phyloP scores from a whole-genome alignment of 2,113 vertebrate genomes.

The Acanthochromis polyacanthus region DNA sequence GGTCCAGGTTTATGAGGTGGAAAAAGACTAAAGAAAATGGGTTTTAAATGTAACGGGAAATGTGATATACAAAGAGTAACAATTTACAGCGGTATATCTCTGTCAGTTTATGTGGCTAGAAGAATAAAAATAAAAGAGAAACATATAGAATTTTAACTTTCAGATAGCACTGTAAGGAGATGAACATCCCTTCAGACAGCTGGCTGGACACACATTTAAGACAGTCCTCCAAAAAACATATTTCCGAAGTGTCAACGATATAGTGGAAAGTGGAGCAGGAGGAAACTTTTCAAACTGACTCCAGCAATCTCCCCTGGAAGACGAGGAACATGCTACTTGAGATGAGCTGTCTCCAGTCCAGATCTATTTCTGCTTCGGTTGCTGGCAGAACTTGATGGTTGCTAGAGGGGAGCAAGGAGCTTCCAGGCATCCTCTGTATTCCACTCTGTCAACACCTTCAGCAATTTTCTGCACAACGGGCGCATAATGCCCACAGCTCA shows the following conservation, averaged over 20 bases:
- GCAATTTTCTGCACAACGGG: slow-evolving; percentile 60
- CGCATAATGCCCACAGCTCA: slow-evolving; percentile 52
- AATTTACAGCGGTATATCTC: no score
- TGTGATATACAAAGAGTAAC: slow-evolving; percentile 1
- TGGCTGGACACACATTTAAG: slow-evolving; percentile 27
- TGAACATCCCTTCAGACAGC: slow-evolving; percentile 29
- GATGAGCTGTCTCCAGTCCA: slow-evolving; percentile 71
- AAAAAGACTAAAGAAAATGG: slow-evolving; percentile 26
- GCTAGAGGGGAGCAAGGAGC: slow-evolving; percentile 59
- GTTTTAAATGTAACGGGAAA: slow-evolving; percentile 1
- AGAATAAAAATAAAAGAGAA: slow-evolving; percentile 7
- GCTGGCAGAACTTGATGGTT: slow-evolving; percentile 54
- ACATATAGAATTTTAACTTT: neutral
- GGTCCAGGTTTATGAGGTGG: slow-evolving; percentile 15
- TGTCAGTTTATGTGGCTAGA: neutral
- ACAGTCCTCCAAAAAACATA: slow-evolving; percentile 29
- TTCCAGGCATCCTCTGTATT: slow-evolving; percentile 61
- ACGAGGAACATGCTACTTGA: slow-evolving; percentile 52
- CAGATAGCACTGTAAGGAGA: neutral
- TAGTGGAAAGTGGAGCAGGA: slow-evolving; percentile 51
- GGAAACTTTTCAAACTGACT: slow-evolving; percentile 64
- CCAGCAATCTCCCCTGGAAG: slow-evolving; percentile 52
- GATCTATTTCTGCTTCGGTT: slow-evolving; percentile 74
- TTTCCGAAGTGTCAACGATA: slow-evolving; percentile 54
- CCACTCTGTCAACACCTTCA: slow-evolving; percentile 60